Conservation (phyloP, 2,113 vertebrate genomes). For the Nyctereutes procyonoides region DNA sequence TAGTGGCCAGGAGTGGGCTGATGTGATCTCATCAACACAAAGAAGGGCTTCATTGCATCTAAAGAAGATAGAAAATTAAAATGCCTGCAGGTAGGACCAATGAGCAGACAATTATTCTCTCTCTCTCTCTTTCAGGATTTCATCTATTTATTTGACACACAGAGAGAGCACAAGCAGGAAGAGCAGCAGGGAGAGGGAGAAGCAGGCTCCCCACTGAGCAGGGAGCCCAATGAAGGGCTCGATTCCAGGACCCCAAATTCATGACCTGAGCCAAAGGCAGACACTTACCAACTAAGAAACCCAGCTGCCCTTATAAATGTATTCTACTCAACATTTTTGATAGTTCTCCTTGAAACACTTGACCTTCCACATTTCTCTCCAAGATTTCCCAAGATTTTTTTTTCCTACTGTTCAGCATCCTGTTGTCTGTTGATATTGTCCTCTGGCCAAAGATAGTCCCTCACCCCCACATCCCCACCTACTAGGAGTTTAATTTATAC, state of each 20-base stretch:
- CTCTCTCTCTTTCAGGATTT: too few relatives aligned
- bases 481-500: neutral
- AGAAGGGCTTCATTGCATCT: neutral
- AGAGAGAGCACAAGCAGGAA: too few relatives aligned
- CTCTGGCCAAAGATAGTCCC: neutral
- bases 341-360: neutral
- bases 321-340: neutral
- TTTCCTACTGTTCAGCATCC: neutral
- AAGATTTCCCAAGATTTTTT: neutral
- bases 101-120: neutral
- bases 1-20: neutral
- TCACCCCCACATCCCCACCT: fast-evolving
- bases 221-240: too few relatives aligned
- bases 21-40: neutral
- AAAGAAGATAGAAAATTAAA: neutral
- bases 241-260: too few relatives aligned
- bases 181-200: too few relatives aligned
- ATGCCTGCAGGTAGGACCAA: neutral
- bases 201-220: too few relatives aligned
- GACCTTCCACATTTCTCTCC: neutral
- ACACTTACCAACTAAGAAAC: too few relatives aligned
- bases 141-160: too few relatives aligned
- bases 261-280: too few relatives aligned
- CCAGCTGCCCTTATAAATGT: neutral
- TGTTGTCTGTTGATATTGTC: neutral